Percentiles rank a stretch among this genome's conserved stretches.
Evolutionary conservation across 1,140 invertebrate genomes (phyloP).

Genomic region (Drosophila melanica): DNA sequence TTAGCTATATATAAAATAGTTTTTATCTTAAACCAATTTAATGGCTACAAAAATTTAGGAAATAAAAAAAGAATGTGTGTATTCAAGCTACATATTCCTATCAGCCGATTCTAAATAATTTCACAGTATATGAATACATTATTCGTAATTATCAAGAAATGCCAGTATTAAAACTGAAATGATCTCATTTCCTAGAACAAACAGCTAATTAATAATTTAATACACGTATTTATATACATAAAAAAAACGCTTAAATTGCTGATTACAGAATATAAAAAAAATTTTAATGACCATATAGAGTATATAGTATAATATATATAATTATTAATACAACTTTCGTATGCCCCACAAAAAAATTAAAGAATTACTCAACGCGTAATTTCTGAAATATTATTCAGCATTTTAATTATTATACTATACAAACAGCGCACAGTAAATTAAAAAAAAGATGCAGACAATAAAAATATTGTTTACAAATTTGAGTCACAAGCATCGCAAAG

Average conservation of each 20-base stretch:
- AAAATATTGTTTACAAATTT: slow-evolving; percentile 9
- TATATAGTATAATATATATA: too few relatives aligned
- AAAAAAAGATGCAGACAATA: slow-evolving; percentile 7
- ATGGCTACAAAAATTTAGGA: too few relatives aligned
- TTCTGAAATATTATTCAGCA: slow-evolving; percentile 11
- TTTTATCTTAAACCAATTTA: too few relatives aligned
- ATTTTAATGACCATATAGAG: slow-evolving; percentile 25
- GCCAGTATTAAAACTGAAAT: slow-evolving; percentile 35
- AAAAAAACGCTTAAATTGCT: slow-evolving; percentile 9
- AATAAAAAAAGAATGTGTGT: too few relatives aligned
- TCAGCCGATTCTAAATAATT: not conserved
- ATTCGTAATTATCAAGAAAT: slow-evolving; percentile 3
- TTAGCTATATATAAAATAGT: too few relatives aligned
- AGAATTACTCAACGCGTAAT: slow-evolving; percentile 4
- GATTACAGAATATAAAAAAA: slow-evolving; percentile 5
- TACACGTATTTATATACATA: slow-evolving; percentile 9
- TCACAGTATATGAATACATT: slow-evolving; percentile 5
- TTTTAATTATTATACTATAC: not conserved
- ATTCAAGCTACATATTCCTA: not conserved
- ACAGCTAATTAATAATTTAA: slow-evolving; percentile 37
- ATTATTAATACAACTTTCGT: slow-evolving; percentile 5
- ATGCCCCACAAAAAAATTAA: not conserved
- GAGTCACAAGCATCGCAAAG: slow-evolving; percentile 11
- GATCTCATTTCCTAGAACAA: slow-evolving; percentile 52
- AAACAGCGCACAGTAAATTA: slow-evolving; percentile 30